phyloP scores from a whole-genome alignment of 37 sponge, comb jelly and placozoan species.

The Diacarnus erythraeanus region DNA sequence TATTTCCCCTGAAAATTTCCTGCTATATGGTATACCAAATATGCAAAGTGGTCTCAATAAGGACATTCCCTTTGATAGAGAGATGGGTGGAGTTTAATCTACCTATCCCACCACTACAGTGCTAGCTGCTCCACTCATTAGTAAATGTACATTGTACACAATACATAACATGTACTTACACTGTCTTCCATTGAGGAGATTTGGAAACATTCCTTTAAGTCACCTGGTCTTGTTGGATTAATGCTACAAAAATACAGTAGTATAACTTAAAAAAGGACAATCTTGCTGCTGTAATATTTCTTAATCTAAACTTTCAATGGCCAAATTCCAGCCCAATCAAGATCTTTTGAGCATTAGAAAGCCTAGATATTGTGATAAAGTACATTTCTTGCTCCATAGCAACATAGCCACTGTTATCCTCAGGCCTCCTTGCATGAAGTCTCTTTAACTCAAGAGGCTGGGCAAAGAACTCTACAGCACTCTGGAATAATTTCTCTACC shows the following conservation, averaged over 20 bases:
- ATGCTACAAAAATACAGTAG: conserved; percentile 17
- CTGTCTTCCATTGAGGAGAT: background rate
- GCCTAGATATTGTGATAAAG: background rate
- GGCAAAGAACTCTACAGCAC: conserved; percentile 38
- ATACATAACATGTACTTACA: background rate
- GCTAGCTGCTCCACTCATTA: too few species aligned
- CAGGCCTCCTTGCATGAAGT: background rate
- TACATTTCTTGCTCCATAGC: conserved; percentile 58
- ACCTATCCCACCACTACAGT: background rate
- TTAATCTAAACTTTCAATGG: too few species aligned
- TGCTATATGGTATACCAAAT: background rate
- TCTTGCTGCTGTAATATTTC: too few species aligned
- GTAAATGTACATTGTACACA: background rate
- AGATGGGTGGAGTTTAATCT: too few species aligned
- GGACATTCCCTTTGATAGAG: background rate
- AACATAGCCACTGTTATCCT: conserved; percentile 56
- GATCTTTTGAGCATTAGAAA: too few species aligned
- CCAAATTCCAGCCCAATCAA: too few species aligned
- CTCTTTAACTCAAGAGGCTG: conserved; percentile 27
- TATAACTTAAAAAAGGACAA: too few species aligned
- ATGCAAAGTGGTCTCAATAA: background rate
- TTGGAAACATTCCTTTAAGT: conserved; percentile 68
- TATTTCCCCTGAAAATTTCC: too few species aligned
- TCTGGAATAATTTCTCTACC: conserved; percentile 23
- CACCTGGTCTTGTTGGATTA: conserved; percentile 49